Conservation (phyloP, 2,113 vertebrate species). For the Mixornis gularis region DNA sequence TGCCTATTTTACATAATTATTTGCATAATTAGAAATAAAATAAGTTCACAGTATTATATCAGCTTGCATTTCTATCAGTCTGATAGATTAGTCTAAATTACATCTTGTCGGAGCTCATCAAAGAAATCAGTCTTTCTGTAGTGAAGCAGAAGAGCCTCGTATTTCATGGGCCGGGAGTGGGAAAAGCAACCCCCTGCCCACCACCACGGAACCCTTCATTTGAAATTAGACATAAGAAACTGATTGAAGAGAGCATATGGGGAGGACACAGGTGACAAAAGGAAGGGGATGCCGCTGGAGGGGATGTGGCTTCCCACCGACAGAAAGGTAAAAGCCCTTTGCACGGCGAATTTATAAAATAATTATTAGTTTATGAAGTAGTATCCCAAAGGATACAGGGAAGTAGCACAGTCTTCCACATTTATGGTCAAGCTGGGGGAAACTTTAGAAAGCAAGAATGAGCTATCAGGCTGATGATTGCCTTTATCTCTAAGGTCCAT, state of each 20-base stretch:
- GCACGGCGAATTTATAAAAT: neutral
- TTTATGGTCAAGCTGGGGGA: neutral
- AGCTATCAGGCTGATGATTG: neutral
- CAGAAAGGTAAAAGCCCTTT: conserved; percentile 8
- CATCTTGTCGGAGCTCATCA: neutral
- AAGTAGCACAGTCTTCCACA: neutral
- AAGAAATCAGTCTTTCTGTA: neutral
- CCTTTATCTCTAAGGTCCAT: conserved; percentile 17
- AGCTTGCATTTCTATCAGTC: conserved; percentile 33
- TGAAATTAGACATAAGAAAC: conserved; percentile 6
- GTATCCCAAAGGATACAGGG: neutral
- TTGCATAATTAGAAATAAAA: conserved; percentile 49
- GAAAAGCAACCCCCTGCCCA: neutral
- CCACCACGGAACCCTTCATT: neutral
- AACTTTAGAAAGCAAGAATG: neutral
- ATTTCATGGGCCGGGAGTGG: neutral
- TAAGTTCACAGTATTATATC: neutral
- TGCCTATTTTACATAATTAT: conserved; percentile 10
- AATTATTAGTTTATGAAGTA: conserved; percentile 25
- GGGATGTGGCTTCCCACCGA: neutral
- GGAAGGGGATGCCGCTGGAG: neutral
- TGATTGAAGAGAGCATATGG: conserved; percentile 32
- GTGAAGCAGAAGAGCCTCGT: neutral
- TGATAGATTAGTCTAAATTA: conserved; percentile 9
- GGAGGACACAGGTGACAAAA: conserved; percentile 29